Percentiles rank a stretch among this genome's conserved stretches.
Conservation (phyloP, 2,113 vertebrate species). For the Nerophis lumbriciformis region DNA sequence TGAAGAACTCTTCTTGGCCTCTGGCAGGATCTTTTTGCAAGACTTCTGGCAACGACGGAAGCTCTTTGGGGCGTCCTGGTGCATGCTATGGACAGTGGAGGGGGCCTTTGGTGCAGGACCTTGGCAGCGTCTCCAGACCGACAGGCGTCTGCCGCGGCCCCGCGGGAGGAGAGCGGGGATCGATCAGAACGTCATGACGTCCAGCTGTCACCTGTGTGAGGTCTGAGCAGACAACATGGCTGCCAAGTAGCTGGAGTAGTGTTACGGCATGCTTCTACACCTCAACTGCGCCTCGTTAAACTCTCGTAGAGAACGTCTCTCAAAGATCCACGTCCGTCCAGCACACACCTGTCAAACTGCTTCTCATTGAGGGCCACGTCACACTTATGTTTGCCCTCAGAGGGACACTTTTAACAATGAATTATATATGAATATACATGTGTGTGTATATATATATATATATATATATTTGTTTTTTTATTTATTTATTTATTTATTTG, state of each 20-base stretch:
- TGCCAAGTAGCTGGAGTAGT: neutral
- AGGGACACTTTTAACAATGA: too few relatives aligned
- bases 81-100: slow-evolving; percentile 28
- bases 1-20: slow-evolving; percentile 26
- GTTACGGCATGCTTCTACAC: neutral
- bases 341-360: too few relatives aligned
- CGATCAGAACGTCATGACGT: slow-evolving; percentile 25
- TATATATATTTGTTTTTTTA: too few relatives aligned
- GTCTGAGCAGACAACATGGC: slow-evolving; percentile 11
- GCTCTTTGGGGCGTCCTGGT: slow-evolving; percentile 35
- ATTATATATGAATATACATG: too few relatives aligned
- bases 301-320: neutral
- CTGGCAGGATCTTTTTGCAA: slow-evolving; percentile 23
- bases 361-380: too few relatives aligned
- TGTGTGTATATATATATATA: too few relatives aligned
- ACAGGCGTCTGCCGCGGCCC: slow-evolving; percentile 47
- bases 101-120: slow-evolving; percentile 36
- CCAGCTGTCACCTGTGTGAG: slow-evolving; percentile 11
- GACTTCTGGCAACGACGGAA: slow-evolving; percentile 34
- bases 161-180: slow-evolving; percentile 27
- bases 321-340: too few relatives aligned
- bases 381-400: too few relatives aligned
- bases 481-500: too few relatives aligned
- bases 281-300: neutral
- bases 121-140: slow-evolving; percentile 52